These are phyloP conservation scores for Picus viridis DNA, from an alignment of 2,797 vertebrate species.

Conservation along the genomic window DNA sequence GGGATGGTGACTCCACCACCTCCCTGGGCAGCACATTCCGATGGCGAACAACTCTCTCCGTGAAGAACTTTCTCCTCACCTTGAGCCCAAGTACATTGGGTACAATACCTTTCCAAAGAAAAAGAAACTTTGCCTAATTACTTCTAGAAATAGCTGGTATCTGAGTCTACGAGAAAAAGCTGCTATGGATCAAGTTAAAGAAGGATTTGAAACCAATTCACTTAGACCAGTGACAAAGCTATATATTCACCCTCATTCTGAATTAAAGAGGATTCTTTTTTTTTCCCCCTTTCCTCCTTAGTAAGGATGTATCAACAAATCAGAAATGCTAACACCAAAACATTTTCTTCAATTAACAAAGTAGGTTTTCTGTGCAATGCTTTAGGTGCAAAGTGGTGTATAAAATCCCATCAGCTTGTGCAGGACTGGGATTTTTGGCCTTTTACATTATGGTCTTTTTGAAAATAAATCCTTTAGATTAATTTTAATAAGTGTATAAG, in stretches of 20 bases:
- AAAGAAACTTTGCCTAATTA: neutral
- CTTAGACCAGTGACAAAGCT: neutral
- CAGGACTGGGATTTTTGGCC: neutral
- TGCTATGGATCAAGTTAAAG: neutral
- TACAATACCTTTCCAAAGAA: neutral
- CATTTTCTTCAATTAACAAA: neutral
- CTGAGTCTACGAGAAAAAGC: neutral
- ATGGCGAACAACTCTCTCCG: too few species aligned
- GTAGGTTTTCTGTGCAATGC: neutral
- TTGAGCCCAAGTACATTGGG: neutral
- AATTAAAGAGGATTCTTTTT: neutral
- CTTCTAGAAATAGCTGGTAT: neutral
- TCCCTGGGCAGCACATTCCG: too few species aligned
- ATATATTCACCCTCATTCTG: neutral
- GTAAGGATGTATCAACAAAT: neutral
- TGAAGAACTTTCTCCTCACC: too few species aligned
- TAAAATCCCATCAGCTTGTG: neutral
- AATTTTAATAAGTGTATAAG: neutral
- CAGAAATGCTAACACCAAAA: neutral
- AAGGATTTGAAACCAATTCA: neutral
- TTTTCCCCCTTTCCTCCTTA: neutral
- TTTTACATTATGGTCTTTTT: neutral
- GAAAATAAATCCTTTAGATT: neutral
- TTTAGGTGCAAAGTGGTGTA: neutral
- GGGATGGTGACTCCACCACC: too few species aligned